phyloP scores from a whole-genome alignment of 2,797 vertebrate species.

The Bufotes viridis region DNA sequence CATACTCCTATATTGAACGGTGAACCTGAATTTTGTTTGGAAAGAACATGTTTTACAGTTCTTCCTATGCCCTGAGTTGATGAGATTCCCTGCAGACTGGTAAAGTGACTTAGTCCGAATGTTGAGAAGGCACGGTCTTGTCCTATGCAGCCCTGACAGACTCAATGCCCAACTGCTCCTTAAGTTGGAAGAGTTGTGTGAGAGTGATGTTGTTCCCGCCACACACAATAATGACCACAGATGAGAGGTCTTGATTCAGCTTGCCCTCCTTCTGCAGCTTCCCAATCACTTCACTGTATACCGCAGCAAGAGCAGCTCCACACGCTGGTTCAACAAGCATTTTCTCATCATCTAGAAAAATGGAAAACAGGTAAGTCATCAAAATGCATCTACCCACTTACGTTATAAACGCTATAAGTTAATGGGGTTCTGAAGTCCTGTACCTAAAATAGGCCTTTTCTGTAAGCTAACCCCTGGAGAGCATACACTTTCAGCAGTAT shows the following conservation, averaged over 20 bases:
- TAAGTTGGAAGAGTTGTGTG: slow-evolving; percentile 78
- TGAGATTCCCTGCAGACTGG: not conserved
- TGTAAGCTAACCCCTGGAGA: too few species aligned
- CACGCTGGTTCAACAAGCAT: slow-evolving; percentile 87
- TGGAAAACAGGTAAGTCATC: not conserved
- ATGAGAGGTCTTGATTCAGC: slow-evolving; percentile 72
- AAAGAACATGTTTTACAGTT: not conserved
- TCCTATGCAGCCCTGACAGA: slow-evolving; percentile 47
- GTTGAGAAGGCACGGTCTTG: not conserved
- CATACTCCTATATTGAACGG: not conserved
- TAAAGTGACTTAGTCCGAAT: not conserved
- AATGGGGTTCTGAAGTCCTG: too few species aligned
- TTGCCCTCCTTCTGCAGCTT: slow-evolving; percentile 78
- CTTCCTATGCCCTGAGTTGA: not conserved
- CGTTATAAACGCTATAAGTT: too few species aligned
- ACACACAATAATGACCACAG: slow-evolving; percentile 83
- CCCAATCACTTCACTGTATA: slow-evolving; percentile 78
- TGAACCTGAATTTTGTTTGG: not conserved
- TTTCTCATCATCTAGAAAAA: slow-evolving; percentile 82
- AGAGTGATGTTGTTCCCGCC: slow-evolving; percentile 89
- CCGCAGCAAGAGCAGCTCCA: slow-evolving; percentile 80
- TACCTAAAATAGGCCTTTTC: too few species aligned
- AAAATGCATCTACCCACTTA: not conserved
- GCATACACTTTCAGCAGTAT: too few species aligned
- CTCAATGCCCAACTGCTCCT: slow-evolving; percentile 78